These are phyloP conservation scores for Embiotoca jacksoni DNA, from an alignment of 2,113 vertebrate genomes.

Conservation along the genomic window DNA sequence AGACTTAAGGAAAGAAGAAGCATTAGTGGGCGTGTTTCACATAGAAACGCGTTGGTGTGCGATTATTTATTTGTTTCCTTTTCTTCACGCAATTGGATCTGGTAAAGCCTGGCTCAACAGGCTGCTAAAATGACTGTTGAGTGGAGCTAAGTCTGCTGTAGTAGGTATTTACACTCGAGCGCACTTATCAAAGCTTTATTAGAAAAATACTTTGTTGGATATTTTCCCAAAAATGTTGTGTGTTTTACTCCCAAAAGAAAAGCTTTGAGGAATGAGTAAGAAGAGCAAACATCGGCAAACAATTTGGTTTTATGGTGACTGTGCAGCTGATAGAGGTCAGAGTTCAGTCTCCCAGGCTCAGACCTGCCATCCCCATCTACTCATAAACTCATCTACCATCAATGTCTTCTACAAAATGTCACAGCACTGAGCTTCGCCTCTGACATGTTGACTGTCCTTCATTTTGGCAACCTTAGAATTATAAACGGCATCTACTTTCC, in stretches of 20 bases:
- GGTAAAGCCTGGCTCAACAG: background rate
- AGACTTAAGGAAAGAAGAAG: background rate
- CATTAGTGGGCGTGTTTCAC: background rate
- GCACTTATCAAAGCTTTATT: background rate
- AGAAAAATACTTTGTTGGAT: background rate
- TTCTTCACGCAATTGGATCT: background rate
- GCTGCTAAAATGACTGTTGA: background rate
- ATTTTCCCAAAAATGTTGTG: background rate
- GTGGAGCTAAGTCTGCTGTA: background rate
- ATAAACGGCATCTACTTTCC: too few species aligned
- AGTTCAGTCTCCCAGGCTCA: background rate
- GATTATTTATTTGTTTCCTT: background rate
- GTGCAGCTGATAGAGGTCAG: slow-evolving; percentile 1
- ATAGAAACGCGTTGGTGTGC: background rate
- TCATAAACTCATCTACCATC: background rate
- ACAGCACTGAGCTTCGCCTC: background rate
- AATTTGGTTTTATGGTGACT: background rate
- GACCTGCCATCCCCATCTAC: background rate
- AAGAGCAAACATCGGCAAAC: slow-evolving; percentile 9
- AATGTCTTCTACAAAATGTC: background rate
- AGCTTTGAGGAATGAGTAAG: background rate
- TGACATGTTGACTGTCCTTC: background rate
- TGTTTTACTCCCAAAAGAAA: too few species aligned
- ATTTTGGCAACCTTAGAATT: too few species aligned
- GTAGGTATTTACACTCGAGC: too few species aligned